Evolutionary conservation across 2,888 invertebrate species (phyloP), one percentile per base, ranked within the genome.

Genomic region (Pseudococcus viburni): DNA sequence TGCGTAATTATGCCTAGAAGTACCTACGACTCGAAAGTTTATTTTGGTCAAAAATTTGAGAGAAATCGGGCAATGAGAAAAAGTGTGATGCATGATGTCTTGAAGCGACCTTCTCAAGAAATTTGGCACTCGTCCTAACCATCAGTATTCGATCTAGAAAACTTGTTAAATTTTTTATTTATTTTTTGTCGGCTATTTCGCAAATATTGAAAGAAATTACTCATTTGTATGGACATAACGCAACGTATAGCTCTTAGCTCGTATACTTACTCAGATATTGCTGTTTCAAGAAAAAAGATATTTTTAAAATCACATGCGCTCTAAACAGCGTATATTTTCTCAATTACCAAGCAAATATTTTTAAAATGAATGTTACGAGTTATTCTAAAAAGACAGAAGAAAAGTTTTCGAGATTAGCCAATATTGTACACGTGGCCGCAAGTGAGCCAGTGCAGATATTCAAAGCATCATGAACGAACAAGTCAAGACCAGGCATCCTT

Each of bases 91-190:
- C 59, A 19, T 59, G 5, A n/a, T n/a, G 17, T 59, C n/a, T n/a
- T 51, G 80, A 80, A 80, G 80, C 80, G 42, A 42, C 22, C 33
- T 55, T 55, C 55, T 55, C n/a, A 55, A 55, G n/a, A 55, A 55
- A 55, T n/a, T 55, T 55, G 55, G 55, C 55, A 55, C n/a, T 4
- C 6, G n/a, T 55, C 55, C 55, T 51, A 17, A 17, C 55, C n/a
- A n/a, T 55, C 55, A 51, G 15, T 4, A 55, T 55, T 55, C n/a
- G 55, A 6, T 55, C 17, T 17, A 12, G 15, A 55, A 55, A 55
- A 55, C 55, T 55, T 55, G 55, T 55, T 55, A n/a, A 55, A n/a
- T 55, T n/a, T 51, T 15, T 51, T 15, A 51, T 51, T 51, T 55
- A n/a, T 55, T 55, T 55, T n/a, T 55, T 55, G 55, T 55, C n/a